Base-by-base conservation (phyloP, 2,888 invertebrate genomes). In the Hecatera dysodea region DNA sequence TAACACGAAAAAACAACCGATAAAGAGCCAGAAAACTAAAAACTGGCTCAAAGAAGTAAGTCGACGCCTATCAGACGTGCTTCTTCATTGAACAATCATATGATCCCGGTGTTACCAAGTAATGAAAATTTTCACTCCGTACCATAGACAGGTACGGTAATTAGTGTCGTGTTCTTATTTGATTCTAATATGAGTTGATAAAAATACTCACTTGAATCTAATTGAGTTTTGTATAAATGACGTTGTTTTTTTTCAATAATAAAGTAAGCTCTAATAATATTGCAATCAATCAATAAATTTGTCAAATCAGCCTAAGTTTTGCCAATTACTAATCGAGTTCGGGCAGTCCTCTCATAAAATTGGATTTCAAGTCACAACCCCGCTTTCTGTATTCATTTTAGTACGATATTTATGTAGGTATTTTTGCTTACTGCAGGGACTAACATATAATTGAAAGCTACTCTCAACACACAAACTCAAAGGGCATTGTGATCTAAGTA, bases 81-180 rank as follows among this genome's bases (percentile, higher is more conserved):
- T 92, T 85, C 93, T 95, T 94, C 94, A 94, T 92, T 94, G 95
- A 95, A 94, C 93, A 94, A 96, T 96, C 96, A 96, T 96, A 96
- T 96, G 96, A 96, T 96, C 91, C 82, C 90, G 81, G 89, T 92
- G 93, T 95, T 96, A 89, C 95, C 92, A 92, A 76, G 64, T 76
- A 70, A 76, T 66, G 33, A 44, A 48, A 59, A 80, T 76, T 78
- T 80, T 78, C 75, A 71, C 80, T 72, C 48, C 39, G 17, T 57
- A 63, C 63, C 84, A 83, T 87, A 88, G 78, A 86, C 76, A 86
- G 80, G 44, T 65, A 44, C 39, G 42, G 33, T 36, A 46, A 36
- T 22, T 67, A 17, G 8, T 11, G 42, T 44, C 27, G n/a, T 22
- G 19, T 33, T 33, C 29, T 11, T 57, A 61, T 42, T 61, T 63